Percentiles rank a stretch among this genome's conserved stretches.
Evolutionary conservation across 2,888 invertebrate species (phyloP).

Genomic region (Fissipunctia ypsillon): DNA sequence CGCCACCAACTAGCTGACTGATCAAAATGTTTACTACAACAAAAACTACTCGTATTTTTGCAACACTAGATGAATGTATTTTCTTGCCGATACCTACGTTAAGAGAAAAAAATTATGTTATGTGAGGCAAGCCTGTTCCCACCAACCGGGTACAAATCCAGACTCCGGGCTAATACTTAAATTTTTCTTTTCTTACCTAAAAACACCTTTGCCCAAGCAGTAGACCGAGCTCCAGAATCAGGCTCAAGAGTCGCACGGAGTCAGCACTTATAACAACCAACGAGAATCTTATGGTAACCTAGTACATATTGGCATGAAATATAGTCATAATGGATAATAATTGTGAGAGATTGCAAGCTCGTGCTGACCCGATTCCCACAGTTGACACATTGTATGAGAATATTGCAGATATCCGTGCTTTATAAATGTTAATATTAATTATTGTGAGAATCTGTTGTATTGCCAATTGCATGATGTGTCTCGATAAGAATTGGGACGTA

Average conservation of each 20-base stretch:
- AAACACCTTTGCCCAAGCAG: no score
- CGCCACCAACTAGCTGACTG: neutral
- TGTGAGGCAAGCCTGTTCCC: no score
- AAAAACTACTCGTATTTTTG: no score
- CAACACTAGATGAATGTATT: no score
- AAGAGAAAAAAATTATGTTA: no score
- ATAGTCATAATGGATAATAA: conserved; percentile 9
- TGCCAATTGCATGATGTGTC: conserved; percentile 6
- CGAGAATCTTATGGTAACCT: neutral
- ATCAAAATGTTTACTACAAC: neutral
- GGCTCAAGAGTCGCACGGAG: no score
- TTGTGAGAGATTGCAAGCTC: conserved; percentile 24
- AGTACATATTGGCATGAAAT: conserved; percentile 17
- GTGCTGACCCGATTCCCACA: conserved; percentile 50
- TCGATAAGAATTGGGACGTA: conserved; percentile 4
- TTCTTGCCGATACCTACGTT: no score
- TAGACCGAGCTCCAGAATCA: no score
- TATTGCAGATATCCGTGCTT: conserved; percentile 34
- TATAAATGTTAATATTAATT: conserved; percentile 46
- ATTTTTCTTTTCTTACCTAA: no score
- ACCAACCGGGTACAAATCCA: no score
- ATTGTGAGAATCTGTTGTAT: conserved; percentile 43
- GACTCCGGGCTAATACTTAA: no score
- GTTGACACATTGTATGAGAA: conserved; percentile 37
- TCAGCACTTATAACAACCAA: neutral